Conservation (phyloP, 2,797 vertebrate genomes). For the Siniperca obscura region DNA sequence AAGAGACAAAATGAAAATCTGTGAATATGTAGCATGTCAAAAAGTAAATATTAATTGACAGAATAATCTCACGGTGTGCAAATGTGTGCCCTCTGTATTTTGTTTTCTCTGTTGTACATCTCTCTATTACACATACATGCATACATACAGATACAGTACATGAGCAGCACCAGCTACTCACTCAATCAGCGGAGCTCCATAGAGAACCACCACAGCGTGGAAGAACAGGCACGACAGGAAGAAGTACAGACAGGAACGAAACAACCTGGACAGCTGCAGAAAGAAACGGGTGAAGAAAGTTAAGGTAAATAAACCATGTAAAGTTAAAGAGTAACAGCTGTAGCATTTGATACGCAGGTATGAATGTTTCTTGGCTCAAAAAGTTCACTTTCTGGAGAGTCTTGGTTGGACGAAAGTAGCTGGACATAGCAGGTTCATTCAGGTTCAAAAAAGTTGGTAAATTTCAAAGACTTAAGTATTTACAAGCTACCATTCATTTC, state of each 20-base stretch:
- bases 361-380: not conserved
- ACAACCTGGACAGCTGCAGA: constrained; percentile 89
- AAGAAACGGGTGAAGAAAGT: constrained; percentile 12
- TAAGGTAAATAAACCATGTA: not conserved
- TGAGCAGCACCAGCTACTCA: constrained; percentile 83
- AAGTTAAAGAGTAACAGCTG: not conserved
- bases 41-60: no score
- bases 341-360: not conserved
- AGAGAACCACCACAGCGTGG: constrained; percentile 94
- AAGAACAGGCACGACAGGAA: constrained; percentile 92
- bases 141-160: not conserved
- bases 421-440: not conserved
- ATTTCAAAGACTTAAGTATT: not conserved
- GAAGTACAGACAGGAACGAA: constrained; percentile 93
- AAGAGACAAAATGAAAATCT: not conserved
- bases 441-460: no score
- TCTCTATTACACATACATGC: not conserved
- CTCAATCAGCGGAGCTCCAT: constrained; percentile 96
- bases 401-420: not conserved
- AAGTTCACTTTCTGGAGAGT: not conserved
- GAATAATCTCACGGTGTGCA: no score
- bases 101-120: not conserved
- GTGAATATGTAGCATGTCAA: no score
- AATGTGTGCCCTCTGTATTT: not conserved
- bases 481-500: not conserved